Evolutionary conservation across 2,888 invertebrate species (phyloP), one percentile per base, ranked within the genome.

Genomic region (Diplolepis rosae): DNA sequence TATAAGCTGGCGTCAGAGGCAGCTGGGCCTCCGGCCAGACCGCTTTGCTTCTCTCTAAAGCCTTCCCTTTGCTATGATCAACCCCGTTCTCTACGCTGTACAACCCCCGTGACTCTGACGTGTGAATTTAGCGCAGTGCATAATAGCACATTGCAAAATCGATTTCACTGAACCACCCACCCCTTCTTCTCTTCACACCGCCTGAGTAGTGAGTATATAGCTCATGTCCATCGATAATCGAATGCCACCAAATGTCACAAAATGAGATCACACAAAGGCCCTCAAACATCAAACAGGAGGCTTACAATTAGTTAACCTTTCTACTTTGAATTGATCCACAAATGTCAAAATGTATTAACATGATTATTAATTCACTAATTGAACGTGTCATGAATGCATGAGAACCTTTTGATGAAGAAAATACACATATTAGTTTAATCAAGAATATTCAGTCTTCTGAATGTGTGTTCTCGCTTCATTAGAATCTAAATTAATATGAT

Each of bases 1-100:
- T 77, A 79, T 73, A 73, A 76, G 71, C 52, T 51, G 68, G 66
- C 78, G 74, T 76, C 80, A 76, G 66, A 72, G 70, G 68, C 79
- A 81, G 79, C 79, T 78, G 82, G 79, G 79, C 77, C 76, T 74
- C 65, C 72, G 69, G 77, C 83, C 83, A 81, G 78, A 75, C 68
- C 51, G 69, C 70, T 65, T 54, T 68, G 56, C 68, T 67, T 65
- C 68, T 56, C 45, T 45, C 15, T 1, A 18, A 45, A 45, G 45
- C 45, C 45, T 45, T 45, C 45, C 66, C 54, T 24, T 66, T 70
- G 39, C 35, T 7, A n/a, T 24, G 39, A 61, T 61, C 70, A 39
- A 71, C 66, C 61, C 50, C 74, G 27, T 51, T 61, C 32, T 48
- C 32, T 13, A 13, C 45, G 11, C 52, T 45, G 18, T 56, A 66